A percentile compares a stretch with the other conserved stretches of the same genome.
Conservation (phyloP, 2,797 vertebrate species). For the Neosilurus hyrtlii region DNA sequence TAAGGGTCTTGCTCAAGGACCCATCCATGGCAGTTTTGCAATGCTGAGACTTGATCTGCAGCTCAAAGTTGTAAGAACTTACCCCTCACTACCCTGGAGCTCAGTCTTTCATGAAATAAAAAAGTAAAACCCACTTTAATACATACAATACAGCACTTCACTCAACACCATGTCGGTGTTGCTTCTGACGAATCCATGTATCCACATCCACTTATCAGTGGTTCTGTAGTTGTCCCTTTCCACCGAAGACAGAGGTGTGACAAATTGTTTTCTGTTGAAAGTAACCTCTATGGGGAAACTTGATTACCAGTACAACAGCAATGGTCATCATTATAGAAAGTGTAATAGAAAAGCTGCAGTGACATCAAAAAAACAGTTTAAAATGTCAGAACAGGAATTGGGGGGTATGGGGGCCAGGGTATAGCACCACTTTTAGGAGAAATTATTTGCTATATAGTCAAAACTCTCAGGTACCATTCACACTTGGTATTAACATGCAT, state of each 20-base stretch:
- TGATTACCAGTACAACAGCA: not conserved
- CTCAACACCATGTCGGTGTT: not conserved
- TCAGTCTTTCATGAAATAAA: no score
- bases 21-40: not conserved
- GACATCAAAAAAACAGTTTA: not conserved
- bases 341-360: not conserved
- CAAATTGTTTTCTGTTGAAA: not conserved
- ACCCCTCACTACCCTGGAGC: not conserved
- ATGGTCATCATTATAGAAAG: not conserved
- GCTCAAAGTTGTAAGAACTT: not conserved
- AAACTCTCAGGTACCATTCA: not conserved
- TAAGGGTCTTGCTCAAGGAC: constrained; percentile 1
- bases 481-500: not conserved
- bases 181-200: not conserved
- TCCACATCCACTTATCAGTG: not conserved
- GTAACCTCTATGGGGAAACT: not conserved
- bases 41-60: not conserved
- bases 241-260: not conserved
- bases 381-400: not conserved
- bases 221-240: not conserved
- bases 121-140: not conserved
- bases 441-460: not conserved
- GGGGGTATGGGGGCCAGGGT: not conserved
- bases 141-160: not conserved
- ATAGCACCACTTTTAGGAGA: not conserved